Conservation (phyloP, 2,888 invertebrate species). For the Eupithecia dodoneata region DNA sequence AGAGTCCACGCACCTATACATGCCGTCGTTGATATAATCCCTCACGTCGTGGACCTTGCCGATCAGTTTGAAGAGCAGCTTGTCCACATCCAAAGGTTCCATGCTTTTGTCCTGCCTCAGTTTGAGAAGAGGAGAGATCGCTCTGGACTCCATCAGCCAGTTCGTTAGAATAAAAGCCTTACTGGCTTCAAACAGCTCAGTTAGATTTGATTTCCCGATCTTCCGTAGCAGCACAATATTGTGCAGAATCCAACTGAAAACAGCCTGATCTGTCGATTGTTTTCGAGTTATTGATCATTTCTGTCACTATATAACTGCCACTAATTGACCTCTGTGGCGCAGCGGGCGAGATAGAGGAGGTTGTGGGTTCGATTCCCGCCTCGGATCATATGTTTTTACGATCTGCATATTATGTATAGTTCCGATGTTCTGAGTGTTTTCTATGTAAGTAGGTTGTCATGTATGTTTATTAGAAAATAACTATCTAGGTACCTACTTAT, state of each 20-base stretch:
- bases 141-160: conserved; percentile 59
- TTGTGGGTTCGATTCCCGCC: too few species aligned
- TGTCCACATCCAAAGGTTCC: conserved; percentile 51
- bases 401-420: too few species aligned
- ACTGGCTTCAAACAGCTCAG: conserved; percentile 56
- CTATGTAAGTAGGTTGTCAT: too few species aligned
- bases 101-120: conserved; percentile 40
- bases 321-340: too few species aligned
- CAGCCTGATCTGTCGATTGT: too few species aligned
- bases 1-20: conserved; percentile 25
- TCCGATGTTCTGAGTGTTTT: too few species aligned
- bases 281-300: too few species aligned
- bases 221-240: conserved; percentile 53
- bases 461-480: too few species aligned
- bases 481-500: too few species aligned
- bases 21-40: conserved; percentile 55
- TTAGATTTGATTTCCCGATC: conserved; percentile 49
- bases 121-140: conserved; percentile 33
- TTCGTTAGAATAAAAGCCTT: conserved; percentile 52
- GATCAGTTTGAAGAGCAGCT: conserved; percentile 47
- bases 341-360: too few species aligned
- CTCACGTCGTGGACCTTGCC: conserved; percentile 65
- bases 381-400: too few species aligned
- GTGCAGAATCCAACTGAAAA: conserved; percentile 63
- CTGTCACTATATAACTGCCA: too few species aligned